These are phyloP conservation scores for Porites lobata DNA, from an alignment of 92 coral and sea anemone species.

Conservation along the genomic window DNA sequence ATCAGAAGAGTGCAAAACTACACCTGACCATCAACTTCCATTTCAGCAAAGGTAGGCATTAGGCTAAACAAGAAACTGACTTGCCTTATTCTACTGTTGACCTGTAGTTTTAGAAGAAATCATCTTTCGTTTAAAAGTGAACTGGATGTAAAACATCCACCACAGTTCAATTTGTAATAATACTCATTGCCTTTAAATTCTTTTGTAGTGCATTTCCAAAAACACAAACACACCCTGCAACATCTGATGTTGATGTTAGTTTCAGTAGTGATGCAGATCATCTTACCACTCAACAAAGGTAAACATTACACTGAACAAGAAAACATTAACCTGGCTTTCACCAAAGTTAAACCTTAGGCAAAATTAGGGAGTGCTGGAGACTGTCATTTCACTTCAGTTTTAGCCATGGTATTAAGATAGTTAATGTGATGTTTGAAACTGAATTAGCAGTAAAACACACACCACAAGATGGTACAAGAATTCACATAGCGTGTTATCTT, in stretches of 20 bases:
- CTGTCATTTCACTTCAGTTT: neutral
- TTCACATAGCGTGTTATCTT: conserved; percentile 12
- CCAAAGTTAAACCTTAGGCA: conserved; percentile 5
- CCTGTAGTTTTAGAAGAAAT: neutral
- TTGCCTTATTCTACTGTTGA: neutral
- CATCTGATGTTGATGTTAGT: conserved; percentile 6
- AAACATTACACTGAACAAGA: neutral
- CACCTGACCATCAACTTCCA: neutral
- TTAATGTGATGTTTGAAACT: conserved; percentile 1
- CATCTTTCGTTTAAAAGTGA: no score
- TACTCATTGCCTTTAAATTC: no score
- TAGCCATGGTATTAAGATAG: neutral
- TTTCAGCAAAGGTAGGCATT: conserved; percentile 3
- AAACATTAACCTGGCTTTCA: neutral
- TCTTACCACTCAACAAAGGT: conserved; percentile 4
- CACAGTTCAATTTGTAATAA: no score
- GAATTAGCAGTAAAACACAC: neutral
- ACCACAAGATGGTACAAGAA: conserved; percentile 15
- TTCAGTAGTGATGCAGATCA: conserved; percentile 3
- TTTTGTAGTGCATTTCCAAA: no score
- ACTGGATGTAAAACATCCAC: no score
- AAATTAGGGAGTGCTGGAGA: neutral
- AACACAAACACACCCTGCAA: neutral
- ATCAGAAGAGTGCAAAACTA: neutral
- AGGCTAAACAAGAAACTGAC: conserved; percentile 10